These are phyloP conservation scores for Callyntrura guangdongensis DNA, from an alignment of 2,888 invertebrate genomes.

Conservation along the genomic window DNA sequence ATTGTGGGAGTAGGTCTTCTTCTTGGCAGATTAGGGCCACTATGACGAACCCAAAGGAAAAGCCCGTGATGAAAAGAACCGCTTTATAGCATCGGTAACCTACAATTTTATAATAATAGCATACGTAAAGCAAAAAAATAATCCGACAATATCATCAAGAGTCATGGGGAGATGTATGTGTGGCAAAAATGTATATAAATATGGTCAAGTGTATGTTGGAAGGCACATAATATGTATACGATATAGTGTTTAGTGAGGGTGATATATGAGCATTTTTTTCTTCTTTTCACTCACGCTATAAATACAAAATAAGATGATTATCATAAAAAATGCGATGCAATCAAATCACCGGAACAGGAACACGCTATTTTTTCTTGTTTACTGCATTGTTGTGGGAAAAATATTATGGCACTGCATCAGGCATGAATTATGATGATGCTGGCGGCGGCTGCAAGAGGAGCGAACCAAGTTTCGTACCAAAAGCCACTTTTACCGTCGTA, in stretches of 20 bases:
- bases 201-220: neutral
- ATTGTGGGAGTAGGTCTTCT: conserved; percentile 91
- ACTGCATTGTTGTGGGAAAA: conserved; percentile 40
- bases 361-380: conserved; percentile 44
- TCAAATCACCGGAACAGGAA: conserved; percentile 75
- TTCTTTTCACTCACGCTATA: conserved; percentile 16
- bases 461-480: neutral
- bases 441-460: neutral
- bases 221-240: neutral
- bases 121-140: neutral
- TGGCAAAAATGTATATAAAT: too few species aligned
- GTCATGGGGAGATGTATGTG: neutral
- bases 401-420: conserved; percentile 47
- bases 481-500: conserved; percentile 13
- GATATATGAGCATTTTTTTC: neutral
- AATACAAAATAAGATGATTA: conserved; percentile 55
- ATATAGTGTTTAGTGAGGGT: neutral
- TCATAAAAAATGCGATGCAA: conserved; percentile 45
- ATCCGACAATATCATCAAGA: neutral
- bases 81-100: conserved; percentile 96
- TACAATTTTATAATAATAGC: conserved; percentile 85
- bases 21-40: conserved; percentile 93
- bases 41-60: conserved; percentile 93
- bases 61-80: conserved; percentile 95
- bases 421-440: neutral